Evolutionary conservation across 1,140 invertebrate species (phyloP).

Genomic region (Sarcophaga bullata): DNA sequence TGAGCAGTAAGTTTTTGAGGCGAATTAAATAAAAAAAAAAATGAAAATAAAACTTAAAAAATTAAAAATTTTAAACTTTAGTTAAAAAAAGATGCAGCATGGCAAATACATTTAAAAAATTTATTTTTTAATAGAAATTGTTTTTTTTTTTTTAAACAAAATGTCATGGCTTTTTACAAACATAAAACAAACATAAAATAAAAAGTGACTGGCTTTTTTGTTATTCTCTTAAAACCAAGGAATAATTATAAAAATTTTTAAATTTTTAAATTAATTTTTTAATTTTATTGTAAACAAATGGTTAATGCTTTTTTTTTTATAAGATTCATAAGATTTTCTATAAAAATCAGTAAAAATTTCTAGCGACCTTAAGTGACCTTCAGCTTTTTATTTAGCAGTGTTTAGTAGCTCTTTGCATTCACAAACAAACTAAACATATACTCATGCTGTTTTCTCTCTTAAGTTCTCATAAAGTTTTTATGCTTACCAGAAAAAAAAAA

Average conservation of each 20-base stretch:
- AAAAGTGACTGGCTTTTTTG: neutral
- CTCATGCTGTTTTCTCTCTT: neutral
- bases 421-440: neutral
- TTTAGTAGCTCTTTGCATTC: neutral
- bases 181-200: neutral
- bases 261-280: neutral
- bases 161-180: neutral
- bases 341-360: constrained; percentile 40
- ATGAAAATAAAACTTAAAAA: constrained; percentile 41
- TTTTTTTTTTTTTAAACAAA: neutral
- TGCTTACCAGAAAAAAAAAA: too few relatives aligned
- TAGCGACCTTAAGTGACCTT: constrained; percentile 63
- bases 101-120: constrained; percentile 19
- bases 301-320: neutral
- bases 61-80: constrained; percentile 24
- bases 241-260: neutral
- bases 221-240: neutral
- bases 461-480: neutral
- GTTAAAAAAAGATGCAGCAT: constrained; percentile 36
- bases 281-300: neutral
- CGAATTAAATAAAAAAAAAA: constrained; percentile 22
- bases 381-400: constrained; percentile 45
- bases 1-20: constrained; percentile 46
- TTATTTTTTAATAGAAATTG: neutral
- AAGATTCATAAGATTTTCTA: constrained; percentile 39